phyloP scores from a whole-genome alignment of 23 tunicate species.

The Trididemnum nubilum region DNA sequence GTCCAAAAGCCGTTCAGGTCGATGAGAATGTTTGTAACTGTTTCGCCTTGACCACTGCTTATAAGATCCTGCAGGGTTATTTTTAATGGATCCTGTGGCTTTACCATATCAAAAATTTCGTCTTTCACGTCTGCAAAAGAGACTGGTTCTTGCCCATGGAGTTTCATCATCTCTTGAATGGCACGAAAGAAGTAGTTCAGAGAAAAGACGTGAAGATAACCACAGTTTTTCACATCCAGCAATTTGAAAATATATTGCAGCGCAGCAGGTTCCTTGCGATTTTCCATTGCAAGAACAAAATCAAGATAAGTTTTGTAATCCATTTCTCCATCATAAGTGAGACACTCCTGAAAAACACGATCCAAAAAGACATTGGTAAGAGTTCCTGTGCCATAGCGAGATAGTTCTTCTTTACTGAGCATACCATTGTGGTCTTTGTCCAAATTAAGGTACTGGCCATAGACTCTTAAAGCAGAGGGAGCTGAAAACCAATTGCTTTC shows the following conservation, averaged over 20 bases:
- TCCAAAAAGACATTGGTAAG: conserved; percentile 83
- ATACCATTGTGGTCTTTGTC: conserved; percentile 99
- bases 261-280: conserved; percentile 97
- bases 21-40: conserved; percentile 84
- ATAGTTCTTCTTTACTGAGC: conserved; percentile 92
- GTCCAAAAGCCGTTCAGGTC: conserved; percentile 99
- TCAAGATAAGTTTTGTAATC: conserved; percentile 99
- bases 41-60: conserved; percentile 96
- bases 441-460: conserved; percentile 92
- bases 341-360: conserved; percentile 94
- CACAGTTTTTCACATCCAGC: conserved; percentile 84
- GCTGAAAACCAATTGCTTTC: conserved; percentile 99
- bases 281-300: conserved; percentile 98
- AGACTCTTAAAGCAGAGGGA: conserved; percentile 96
- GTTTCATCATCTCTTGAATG: conserved; percentile 88
- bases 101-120: conserved; percentile 99
- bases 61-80: conserved; percentile 91
- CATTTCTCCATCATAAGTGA: conserved; percentile 99
- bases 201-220: conserved; percentile 81
- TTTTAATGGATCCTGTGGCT: conserved; percentile 86
- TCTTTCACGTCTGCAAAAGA: conserved; percentile 98
- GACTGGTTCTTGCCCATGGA: conserved; percentile 95
- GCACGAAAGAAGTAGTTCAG: conserved; percentile 90
- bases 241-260: conserved; percentile 94
- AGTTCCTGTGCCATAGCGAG: conserved; percentile 94